Evolutionary conservation across 2,113 vertebrate species (phyloP), one percentile per base, ranked within the genome.

Genomic region (Arenaria interpres): DNA sequence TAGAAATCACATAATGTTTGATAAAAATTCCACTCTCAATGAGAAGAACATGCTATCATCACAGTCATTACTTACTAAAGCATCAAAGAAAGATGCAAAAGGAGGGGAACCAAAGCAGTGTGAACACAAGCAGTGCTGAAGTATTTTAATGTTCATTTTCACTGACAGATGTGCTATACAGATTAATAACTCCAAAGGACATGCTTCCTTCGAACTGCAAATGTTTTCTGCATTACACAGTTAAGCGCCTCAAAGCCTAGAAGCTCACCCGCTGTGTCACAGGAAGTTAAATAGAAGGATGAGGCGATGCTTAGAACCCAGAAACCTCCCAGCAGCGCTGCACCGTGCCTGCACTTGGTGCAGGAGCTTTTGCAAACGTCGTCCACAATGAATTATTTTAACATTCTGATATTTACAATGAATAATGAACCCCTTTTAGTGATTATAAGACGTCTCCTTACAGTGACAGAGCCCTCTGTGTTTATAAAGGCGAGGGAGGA

Each of bases 331-430:
- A 51, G 48, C 77, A 86, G 41, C 0, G 0, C 69, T 46, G 75
- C 17, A 6, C 15, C 0, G 0, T 12, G 22, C 85, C 60, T 0
- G 0, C 59, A 3, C 35, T 5, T 1, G 0, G 16, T 27, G 17
- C 22, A 7, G 1, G 5, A 67, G 8, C n/a, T 43, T 71, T 41
- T 53, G 33, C 50, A 79, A 79, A 35, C 27, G 33, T 12, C 48
- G 30, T 4, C 14, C 51, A 53, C 2, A 3, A 30, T 10, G 8
- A 76, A 27, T 37, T 69, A 20, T 39, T 73, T 59, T 27, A 54
- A 68, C 35, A 54, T 50, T 68, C 37, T 68, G 18, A 25, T 28
- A 33, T 23, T 83, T 45, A 57, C 41, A 62, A 53, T 51, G 2
- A 54, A 64, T 63, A 33, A 53, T 33, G 10, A 28, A 84, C 14